phyloP scores from a whole-genome alignment of 2,113 vertebrate species.

The Pseudopodoces humilis region DNA sequence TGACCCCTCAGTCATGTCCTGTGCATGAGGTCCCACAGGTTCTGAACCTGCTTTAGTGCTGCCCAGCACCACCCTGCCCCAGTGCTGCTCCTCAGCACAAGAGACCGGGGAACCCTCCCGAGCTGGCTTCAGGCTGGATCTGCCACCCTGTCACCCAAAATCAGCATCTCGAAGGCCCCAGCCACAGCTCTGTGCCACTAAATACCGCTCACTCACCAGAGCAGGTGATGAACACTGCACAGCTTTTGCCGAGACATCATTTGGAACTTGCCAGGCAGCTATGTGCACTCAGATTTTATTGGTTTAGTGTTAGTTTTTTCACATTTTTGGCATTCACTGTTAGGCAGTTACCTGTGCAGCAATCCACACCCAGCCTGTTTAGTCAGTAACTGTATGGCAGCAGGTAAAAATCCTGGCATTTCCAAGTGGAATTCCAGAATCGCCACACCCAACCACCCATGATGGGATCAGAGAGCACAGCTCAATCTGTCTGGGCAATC shows the following conservation, averaged over 20 bases:
- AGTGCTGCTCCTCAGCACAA: neutral
- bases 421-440: neutral
- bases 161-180: fast-evolving
- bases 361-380: neutral
- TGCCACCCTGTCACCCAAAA: neutral
- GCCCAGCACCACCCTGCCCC: fast-evolving
- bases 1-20: neutral
- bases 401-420: neutral
- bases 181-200: neutral
- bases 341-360: neutral
- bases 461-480: neutral
- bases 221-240: neutral
- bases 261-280: neutral
- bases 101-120: neutral
- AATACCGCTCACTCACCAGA: neutral
- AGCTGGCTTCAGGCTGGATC: neutral
- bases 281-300: neutral
- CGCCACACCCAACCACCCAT: neutral
- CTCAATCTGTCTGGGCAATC: neutral
- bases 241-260: neutral
- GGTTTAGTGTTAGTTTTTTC: neutral
- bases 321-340: neutral
- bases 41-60: neutral
- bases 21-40: neutral
- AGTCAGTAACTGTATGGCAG: neutral